Base-by-base conservation (phyloP, 2,888 invertebrate genomes). In the Metallyticus violacea region DNA sequence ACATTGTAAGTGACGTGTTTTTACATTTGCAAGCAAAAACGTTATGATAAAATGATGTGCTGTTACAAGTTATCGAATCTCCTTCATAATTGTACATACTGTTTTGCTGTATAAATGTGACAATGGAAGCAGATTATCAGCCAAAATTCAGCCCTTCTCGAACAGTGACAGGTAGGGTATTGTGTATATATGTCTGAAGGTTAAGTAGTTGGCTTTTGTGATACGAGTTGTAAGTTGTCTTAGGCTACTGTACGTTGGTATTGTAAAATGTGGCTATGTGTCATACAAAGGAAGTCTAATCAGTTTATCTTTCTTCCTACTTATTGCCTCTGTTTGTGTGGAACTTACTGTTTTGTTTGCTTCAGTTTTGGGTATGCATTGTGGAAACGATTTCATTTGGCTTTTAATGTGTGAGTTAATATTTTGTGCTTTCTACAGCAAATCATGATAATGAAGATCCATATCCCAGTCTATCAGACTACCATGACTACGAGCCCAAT, bases 401-500 rank as follows among this genome's bases (percentile, higher is more conserved):
- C 26, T 77, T 77, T 78, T 79, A 76, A 76, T 85, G n/a, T 77
- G 62, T 86, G 40, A 86, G 40, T 77, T 85, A 88, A 81, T 86
- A 26, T 85, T 62, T 85, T 85, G 27, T 87, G 78, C 82, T 88
- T 87, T 86, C 87, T 87, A 82, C 88, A 89, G 89, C 89, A 86
- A 88, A 91, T 88, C 89, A 92, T 88, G 93, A 93, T 89, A 92
- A 93, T 87, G 97, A 97, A 88, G 97, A 97, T 90, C 94, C 95
- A 7, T 95, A 96, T 91, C 97, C 97, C 85, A 98, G 98, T 92
- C 93, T 98, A 87, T 97, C 97, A 62, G 98, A 97, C 92, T 96
- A 95, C 91, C 97, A 97, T 91, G 98, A 98, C 92, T 97, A 98
- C 91, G 99, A 99, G 91, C 98, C 98, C 22, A 97, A 97, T 92